A percentile compares a stretch with the other conserved stretches of the same genome.
Evolutionary conservation across 2,888 invertebrate species (phyloP).

Genomic region (Thelaira solivaga): DNA sequence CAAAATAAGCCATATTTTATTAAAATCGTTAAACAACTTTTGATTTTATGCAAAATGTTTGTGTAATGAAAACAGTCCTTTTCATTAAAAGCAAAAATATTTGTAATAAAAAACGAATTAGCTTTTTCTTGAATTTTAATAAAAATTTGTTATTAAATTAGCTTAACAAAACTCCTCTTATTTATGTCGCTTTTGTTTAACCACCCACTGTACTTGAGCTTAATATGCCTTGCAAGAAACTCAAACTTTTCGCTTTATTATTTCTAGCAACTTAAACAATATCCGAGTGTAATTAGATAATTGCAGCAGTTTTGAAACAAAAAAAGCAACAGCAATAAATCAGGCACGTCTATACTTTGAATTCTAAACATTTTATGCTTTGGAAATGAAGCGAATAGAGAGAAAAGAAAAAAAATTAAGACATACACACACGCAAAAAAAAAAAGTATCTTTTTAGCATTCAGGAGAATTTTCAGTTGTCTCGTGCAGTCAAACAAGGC

Average conservation of each 20-base stretch:
- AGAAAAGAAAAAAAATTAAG: not conserved
- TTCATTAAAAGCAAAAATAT: too few species aligned
- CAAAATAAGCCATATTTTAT: too few species aligned
- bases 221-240: not conserved
- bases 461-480: conserved; percentile 21
- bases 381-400: conserved; percentile 30
- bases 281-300: conserved; percentile 38
- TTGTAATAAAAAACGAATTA: too few species aligned
- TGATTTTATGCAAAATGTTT: too few species aligned
- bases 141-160: too few species aligned
- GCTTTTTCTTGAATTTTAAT: too few species aligned
- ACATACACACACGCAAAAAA: not conserved
- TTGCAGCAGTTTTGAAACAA: conserved; percentile 24
- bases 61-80: too few species aligned
- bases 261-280: conserved; percentile 1
- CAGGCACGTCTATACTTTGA: conserved; percentile 33
- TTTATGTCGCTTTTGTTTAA: not conserved
- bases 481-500: conserved; percentile 25
- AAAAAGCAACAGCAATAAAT: conserved; percentile 19
- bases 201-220: not conserved
- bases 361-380: conserved; percentile 41
- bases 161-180: too few species aligned
- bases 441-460: conserved; percentile 16
- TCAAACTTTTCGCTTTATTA: not conserved
- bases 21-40: too few species aligned